Percentiles rank a stretch among this genome's conserved stretches.
Conservation (phyloP, 2,888 invertebrate species). For the Ormyrus pomaceus region DNA sequence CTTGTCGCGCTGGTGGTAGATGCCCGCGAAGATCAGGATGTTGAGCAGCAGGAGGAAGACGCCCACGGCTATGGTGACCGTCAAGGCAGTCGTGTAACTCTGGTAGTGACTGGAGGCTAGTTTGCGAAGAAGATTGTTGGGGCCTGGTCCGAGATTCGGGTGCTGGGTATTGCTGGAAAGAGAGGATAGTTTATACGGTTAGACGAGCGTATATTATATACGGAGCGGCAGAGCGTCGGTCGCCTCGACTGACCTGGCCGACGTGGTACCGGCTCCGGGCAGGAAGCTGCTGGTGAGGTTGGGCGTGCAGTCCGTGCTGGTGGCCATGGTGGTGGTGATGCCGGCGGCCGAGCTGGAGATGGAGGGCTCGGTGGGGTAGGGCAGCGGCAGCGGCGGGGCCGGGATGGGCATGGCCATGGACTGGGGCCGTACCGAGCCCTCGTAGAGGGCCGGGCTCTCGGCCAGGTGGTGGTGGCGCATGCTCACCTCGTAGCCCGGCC, state of each 20-base stretch:
- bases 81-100: conserved; percentile 91
- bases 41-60: conserved; percentile 89
- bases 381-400: conserved; percentile 76
- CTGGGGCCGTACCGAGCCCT: conserved; percentile 87
- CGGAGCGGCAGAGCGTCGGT: neutral
- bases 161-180: conserved; percentile 56
- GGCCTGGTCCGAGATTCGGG: conserved; percentile 78
- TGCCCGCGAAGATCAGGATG: conserved; percentile 91
- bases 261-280: conserved; percentile 56
- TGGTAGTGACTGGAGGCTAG: conserved; percentile 90
- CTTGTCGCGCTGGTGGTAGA: conserved; percentile 88
- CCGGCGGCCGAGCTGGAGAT: conserved; percentile 69
- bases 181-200: neutral
- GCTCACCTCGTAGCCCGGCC: conserved; percentile 89
- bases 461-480: conserved; percentile 93
- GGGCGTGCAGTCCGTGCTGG: conserved; percentile 86
- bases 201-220: neutral
- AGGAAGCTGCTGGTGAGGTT: conserved; percentile 77
- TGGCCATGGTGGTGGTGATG: conserved; percentile 73
- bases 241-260: conserved; percentile 15
- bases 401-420: conserved; percentile 82
- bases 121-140: conserved; percentile 84
- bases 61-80: conserved; percentile 91
- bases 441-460: conserved; percentile 76
- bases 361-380: conserved; percentile 76